Evolutionary conservation across 2,797 vertebrate species (phyloP), one percentile per base, ranked within the genome.

Genomic region (Myotis planiceps): DNA sequence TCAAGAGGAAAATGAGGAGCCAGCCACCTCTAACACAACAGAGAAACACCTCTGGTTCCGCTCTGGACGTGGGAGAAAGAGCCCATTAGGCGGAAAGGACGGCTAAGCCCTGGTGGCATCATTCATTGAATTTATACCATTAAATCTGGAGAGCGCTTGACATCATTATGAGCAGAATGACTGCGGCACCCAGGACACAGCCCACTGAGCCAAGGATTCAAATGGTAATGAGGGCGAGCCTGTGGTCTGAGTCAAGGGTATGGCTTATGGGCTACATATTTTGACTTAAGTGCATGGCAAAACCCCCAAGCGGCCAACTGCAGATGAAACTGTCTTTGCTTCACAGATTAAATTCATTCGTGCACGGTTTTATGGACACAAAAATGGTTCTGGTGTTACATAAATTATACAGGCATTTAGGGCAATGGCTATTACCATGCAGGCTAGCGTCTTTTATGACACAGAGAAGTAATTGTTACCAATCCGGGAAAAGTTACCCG

Each of bases 101-200:
- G 39, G 34, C 72, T 83, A 55, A 65, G 21, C 39, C 32, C 83
- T 42, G 51, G 85, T 66, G 69, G 5, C 10, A 9, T 29, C 76
- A 53, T 42, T 71, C 76, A 21, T 25, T 87, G 80, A 74, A 32
- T 95, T 85, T 82, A 86, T 85, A 72, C 34, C 91, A 90, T 93
- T 93, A 92, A 58, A 81, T 95, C 84, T 85, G 84, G 87, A 93
- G 91, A 76, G 63, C 29, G 15, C 89, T 93, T 96, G 74, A 94
- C 81, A 93, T 89, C 39, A 78, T 92, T 91, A 72, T 0, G 4
- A 49, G 29, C 60, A 9, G 47, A 63, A 34, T 7, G 21, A 16
- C 32, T 88, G 76, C 13, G 49, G 13, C 47, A 84, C 45, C 84
- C 27, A n/a, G 0, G 3, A 34, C 23, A 29, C 18, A 91, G 72